Evolutionary conservation across 2,797 vertebrate genomes (phyloP).

Genomic region (Muscicapa comitata): DNA sequence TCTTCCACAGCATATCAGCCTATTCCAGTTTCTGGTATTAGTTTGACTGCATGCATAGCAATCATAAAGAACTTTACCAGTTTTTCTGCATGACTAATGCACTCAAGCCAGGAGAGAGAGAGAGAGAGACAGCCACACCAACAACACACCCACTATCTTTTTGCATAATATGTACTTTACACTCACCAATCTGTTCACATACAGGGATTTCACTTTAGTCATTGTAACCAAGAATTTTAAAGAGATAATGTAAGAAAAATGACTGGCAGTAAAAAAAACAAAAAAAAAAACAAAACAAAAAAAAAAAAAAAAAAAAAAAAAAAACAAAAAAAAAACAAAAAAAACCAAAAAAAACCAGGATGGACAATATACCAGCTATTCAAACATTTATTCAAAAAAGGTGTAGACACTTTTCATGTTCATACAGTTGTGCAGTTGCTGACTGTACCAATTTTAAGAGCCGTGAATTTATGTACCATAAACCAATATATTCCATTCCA

Average conservation of each 20-base stretch:
- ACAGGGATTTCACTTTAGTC: neutral
- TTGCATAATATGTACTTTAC: conserved; percentile 38
- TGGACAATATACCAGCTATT: neutral
- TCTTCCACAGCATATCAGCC: neutral
- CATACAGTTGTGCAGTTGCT: neutral
- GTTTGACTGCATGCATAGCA: neutral
- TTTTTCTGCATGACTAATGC: conserved; percentile 56
- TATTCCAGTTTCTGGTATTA: neutral
- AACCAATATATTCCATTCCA: neutral
- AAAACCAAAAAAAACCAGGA: no score
- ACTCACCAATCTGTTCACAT: conserved; percentile 33
- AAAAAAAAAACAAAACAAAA: neutral
- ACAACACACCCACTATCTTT: conserved; percentile 1
- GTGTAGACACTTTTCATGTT: neutral
- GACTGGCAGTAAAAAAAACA: neutral
- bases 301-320: neutral
- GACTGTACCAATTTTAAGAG: neutral
- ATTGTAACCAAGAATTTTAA: neutral
- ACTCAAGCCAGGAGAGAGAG: neutral
- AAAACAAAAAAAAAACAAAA: neutral
- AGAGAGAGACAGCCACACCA: conserved; percentile 37
- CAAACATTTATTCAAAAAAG: neutral
- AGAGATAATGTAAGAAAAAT: neutral
- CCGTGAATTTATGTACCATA: neutral
- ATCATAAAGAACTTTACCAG: neutral